Evolutionary conservation across 2,113 vertebrate genomes (phyloP).

Genomic region (Oncorhynchus clarkii): DNA sequence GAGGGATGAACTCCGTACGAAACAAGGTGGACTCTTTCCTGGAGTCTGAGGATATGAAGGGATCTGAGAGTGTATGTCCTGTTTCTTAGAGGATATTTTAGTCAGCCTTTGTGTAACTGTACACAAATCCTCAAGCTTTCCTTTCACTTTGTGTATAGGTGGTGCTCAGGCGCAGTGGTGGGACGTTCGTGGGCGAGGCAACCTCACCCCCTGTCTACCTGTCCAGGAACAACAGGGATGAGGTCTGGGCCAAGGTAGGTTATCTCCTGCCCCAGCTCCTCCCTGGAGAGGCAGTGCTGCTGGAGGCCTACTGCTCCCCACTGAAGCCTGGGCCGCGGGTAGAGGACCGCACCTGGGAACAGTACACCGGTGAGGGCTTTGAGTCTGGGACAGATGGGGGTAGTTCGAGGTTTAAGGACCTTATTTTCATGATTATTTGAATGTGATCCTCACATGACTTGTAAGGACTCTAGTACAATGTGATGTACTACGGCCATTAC

Average conservation of each 20-base stretch:
- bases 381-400: background rate
- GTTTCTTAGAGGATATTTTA: background rate
- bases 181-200: slow-evolving; percentile 48
- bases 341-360: slow-evolving; percentile 31
- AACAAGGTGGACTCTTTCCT: slow-evolving; percentile 72
- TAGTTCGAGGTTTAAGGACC: background rate
- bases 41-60: slow-evolving; percentile 55
- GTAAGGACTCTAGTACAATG: background rate
- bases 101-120: background rate
- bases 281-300: slow-evolving; percentile 66
- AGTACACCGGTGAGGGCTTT: slow-evolving; percentile 13
- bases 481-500: background rate
- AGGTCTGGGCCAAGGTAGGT: slow-evolving; percentile 47
- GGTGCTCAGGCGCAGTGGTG: slow-evolving; percentile 56
- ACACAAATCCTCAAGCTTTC: background rate
- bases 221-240: slow-evolving; percentile 19
- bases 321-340: slow-evolving; percentile 16
- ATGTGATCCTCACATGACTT: too few species aligned
- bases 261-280: slow-evolving; percentile 56
- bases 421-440: too few species aligned
- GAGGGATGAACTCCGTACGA: slow-evolving; percentile 47
- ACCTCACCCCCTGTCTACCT: slow-evolving; percentile 41
- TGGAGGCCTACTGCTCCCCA: slow-evolving; percentile 65
- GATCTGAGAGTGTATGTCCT: slow-evolving; percentile 30
- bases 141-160: slow-evolving; percentile 47